Percentiles rank a stretch among this genome's conserved stretches.
Evolutionary conservation across 37 sponge, comb jelly and placozoan genomes (phyloP).

Genomic region (Tethya wilhelma): DNA sequence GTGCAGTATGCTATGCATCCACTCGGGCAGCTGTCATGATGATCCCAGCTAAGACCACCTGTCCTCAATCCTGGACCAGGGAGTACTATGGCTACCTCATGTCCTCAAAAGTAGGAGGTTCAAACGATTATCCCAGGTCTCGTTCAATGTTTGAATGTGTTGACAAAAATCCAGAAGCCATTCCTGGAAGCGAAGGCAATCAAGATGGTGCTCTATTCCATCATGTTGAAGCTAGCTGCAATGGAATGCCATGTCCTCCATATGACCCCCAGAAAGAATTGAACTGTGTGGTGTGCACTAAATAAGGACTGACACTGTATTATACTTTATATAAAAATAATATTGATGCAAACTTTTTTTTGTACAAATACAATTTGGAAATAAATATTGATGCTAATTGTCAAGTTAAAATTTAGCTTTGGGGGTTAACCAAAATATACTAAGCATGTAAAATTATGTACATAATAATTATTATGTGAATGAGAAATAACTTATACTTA

Average conservation of each 20-base stretch:
- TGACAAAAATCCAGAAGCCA: background rate
- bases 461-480: too few species aligned
- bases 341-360: too few species aligned
- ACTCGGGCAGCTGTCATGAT: slow-evolving; percentile 13
- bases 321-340: too few species aligned
- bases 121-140: background rate
- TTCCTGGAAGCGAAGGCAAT: slow-evolving; percentile 5
- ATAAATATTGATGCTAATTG: too few species aligned
- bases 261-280: slow-evolving; percentile 28
- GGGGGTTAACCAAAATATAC: too few species aligned
- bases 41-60: slow-evolving; percentile 43
- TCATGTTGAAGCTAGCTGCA: slow-evolving; percentile 25
- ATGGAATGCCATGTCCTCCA: slow-evolving; percentile 34
- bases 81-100: slow-evolving; percentile 52
- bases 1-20: slow-evolving; percentile 42
- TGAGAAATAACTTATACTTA: too few species aligned
- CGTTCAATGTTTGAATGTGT: slow-evolving; percentile 11
- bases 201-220: slow-evolving; percentile 26
- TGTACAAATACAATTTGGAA: too few species aligned
- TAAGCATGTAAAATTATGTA: too few species aligned
- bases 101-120: too few species aligned
- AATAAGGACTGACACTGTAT: too few species aligned
- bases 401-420: too few species aligned
- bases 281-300: slow-evolving; percentile 46
- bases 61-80: slow-evolving; percentile 33